Evolutionary conservation across 2,888 invertebrate genomes (phyloP).

Genomic region (Branchipolynoe longqiensis): DNA sequence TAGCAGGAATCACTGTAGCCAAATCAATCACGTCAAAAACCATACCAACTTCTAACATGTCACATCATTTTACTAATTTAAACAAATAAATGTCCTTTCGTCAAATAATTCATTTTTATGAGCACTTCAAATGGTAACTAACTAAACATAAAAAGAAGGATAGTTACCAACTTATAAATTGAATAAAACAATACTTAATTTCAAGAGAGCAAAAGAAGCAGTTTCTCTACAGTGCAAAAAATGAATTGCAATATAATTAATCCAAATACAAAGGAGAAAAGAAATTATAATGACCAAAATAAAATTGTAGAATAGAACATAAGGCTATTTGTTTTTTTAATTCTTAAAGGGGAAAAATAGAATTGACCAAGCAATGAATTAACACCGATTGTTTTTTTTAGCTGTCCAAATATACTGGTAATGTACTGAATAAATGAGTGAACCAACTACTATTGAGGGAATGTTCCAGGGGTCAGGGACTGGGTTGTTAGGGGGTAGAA

Average conservation of each 20-base stretch:
- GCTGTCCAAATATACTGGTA: constrained; percentile 41
- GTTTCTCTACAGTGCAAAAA: too few species aligned
- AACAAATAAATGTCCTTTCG: too few species aligned
- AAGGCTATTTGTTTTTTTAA: not conserved
- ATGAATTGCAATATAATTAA: too few species aligned
- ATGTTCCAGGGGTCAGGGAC: not conserved
- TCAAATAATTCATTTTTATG: constrained; percentile 20
- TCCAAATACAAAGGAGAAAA: too few species aligned
- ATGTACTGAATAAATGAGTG: constrained; percentile 27
- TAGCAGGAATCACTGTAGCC: not conserved
- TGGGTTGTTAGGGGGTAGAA: constrained; percentile 50
- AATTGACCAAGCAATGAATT: constrained; percentile 55
- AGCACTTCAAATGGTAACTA: not conserved
- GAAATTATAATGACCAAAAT: too few species aligned
- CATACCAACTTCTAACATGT: not conserved
- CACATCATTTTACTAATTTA: not conserved
- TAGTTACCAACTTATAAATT: not conserved
- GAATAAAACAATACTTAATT: too few species aligned
- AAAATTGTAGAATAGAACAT: too few species aligned
- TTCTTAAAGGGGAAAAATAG: not conserved
- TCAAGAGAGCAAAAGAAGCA: too few species aligned
- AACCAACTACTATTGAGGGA: constrained; percentile 43
- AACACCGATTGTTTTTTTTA: constrained; percentile 42
- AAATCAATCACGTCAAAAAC: not conserved
- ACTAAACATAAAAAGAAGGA: not conserved